Base-by-base conservation (phyloP, 1,140 invertebrate genomes). In the Drosophila simulans region DNA sequence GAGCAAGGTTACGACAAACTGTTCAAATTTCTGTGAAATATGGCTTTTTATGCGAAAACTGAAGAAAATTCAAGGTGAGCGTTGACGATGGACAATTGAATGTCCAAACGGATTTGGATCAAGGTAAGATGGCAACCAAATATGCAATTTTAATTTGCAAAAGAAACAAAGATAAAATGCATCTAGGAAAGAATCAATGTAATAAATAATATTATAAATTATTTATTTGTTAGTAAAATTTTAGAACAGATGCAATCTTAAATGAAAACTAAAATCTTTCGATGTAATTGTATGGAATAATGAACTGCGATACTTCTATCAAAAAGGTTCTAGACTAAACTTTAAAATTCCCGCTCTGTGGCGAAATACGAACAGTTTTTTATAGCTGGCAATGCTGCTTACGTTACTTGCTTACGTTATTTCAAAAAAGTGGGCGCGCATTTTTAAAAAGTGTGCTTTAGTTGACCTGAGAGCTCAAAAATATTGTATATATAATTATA, bases 1-100 rank as follows among this genome's bases (percentile, higher is more conserved):
- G 78, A 64, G 62, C 83, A 88, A 86, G 82, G 82, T 62, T 82
- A 58, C 35, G 10, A 51, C 34, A 31, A 64, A 64, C 27, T 64
- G 54, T 45, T 64, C 53, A 72, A 31, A 51, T 69, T 70, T 78
- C 5, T 49, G 43, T 70, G 59, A 82, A 65, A 51, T 70, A 75
- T 83, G 25, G 13, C 45, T 55, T 45, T 42, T 62, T 58, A 78
- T 74, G 57, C 22, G 13, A 79, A 68, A 54, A 69, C 34, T 45
- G 20, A 57, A 45, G 22, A 15, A 13, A 65, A 35, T 55, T 40
- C 43, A 64, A 75, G 64, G 63, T 34, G 35, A 81, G 57, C 31
- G 59, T 11, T 83, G 63, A 59, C 52, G 52, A 12, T 64, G 37
- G 58, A 25, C 37, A 20, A 20, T 43, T 64, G 37, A 15, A n/a